These are phyloP conservation scores for Harpegnathos saltator DNA, from an alignment of 1,140 invertebrate species.

Conservation along the genomic window DNA sequence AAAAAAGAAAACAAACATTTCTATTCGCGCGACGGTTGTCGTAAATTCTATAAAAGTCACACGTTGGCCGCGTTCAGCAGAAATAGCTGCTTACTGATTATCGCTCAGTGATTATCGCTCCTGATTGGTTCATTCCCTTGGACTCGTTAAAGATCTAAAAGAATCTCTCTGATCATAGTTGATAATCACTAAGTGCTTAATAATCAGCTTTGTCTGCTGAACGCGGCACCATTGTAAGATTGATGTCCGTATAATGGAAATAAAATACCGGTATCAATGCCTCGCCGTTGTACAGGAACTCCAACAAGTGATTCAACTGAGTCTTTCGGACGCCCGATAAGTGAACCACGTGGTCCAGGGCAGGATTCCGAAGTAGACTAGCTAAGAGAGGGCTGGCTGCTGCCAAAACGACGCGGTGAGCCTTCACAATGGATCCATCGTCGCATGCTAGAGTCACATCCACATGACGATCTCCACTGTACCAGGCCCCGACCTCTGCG, in stretches of 20 bases:
- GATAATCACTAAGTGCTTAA: no score
- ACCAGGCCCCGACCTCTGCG: conserved; percentile 94
- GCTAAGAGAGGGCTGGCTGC: conserved; percentile 93
- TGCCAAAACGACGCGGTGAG: conserved; percentile 93
- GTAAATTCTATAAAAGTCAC: no score
- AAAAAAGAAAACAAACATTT: neutral
- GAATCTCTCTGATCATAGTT: no score
- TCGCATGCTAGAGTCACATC: conserved; percentile 93
- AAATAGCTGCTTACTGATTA: no score
- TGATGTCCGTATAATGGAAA: no score
- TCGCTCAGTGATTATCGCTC: no score
- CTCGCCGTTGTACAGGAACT: conserved; percentile 94
- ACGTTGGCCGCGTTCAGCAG: no score
- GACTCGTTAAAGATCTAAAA: no score
- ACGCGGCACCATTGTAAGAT: no score
- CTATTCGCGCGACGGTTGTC: neutral
- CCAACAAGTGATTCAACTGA: conserved; percentile 91
- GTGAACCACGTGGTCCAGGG: conserved; percentile 90
- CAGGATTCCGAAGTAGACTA: conserved; percentile 90
- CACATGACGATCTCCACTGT: conserved; percentile 92
- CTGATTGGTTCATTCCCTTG: no score
- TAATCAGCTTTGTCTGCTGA: no score
- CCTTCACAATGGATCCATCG: conserved; percentile 90
- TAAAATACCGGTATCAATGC: conserved; percentile 90
- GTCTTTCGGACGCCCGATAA: conserved; percentile 92